A percentile compares a stretch with the other conserved stretches of the same genome.
Evolutionary conservation across 1,140 invertebrate genomes (phyloP).

Genomic region (Maniola jurtina): DNA sequence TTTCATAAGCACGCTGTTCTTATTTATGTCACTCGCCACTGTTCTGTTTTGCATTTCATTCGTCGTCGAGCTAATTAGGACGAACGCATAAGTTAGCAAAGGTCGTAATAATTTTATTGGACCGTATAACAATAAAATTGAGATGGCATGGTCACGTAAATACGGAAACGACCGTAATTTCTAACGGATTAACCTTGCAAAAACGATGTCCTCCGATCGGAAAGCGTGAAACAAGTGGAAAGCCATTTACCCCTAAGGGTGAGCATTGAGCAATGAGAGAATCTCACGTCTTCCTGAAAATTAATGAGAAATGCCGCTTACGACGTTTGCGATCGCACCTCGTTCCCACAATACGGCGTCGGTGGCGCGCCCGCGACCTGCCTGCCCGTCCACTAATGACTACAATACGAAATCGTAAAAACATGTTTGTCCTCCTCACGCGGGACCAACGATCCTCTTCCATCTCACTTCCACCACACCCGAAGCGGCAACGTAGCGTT

Average conservation of each 20-base stretch:
- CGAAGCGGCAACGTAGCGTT: slow-evolving; percentile 69
- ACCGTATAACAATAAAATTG: not conserved
- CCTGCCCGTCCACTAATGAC: slow-evolving; percentile 61
- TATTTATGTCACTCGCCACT: slow-evolving; percentile 1
- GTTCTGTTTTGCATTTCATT: slow-evolving; percentile 8
- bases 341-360: slow-evolving; percentile 60
- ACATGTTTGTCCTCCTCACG: slow-evolving; percentile 56
- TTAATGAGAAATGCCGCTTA: slow-evolving; percentile 72
- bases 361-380: slow-evolving; percentile 51
- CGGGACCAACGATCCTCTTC: slow-evolving; percentile 26
- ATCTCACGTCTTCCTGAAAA: slow-evolving; percentile 73
- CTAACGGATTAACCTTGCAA: slow-evolving; percentile 15
- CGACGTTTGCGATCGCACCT: slow-evolving; percentile 61
- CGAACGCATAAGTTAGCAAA: slow-evolving; percentile 12
- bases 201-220: slow-evolving; percentile 31
- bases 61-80: slow-evolving; percentile 15
- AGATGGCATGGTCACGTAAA: not conserved
- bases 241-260: slow-evolving; percentile 56
- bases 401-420: slow-evolving; percentile 54
- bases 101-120: slow-evolving; percentile 14
- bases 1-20: slow-evolving; percentile 3
- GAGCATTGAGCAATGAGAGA: slow-evolving; percentile 48
- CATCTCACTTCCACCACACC: slow-evolving; percentile 55
- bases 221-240: slow-evolving; percentile 55
- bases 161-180: slow-evolving; percentile 10